Percentiles rank a stretch among this genome's conserved stretches.
Evolutionary conservation across 1,140 invertebrate species (phyloP).

Genomic region (Papilio helenus): DNA sequence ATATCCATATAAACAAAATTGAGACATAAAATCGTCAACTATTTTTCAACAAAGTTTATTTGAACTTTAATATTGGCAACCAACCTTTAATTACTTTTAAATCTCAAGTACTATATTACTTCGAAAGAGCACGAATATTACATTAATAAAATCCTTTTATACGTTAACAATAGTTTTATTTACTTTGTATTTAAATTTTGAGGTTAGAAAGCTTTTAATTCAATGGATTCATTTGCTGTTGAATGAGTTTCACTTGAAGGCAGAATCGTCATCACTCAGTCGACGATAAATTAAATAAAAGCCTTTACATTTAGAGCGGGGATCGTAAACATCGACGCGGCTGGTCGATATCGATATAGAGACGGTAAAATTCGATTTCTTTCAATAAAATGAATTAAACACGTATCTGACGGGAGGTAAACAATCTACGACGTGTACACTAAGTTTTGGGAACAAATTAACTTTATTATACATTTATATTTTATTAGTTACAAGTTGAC

Average conservation of each 20-base stretch:
- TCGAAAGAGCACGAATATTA: background rate
- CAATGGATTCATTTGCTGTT: background rate
- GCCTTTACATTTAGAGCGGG: background rate
- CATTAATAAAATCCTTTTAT: background rate
- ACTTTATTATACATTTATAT: too few relatives aligned
- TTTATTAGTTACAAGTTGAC: too few relatives aligned
- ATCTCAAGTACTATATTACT: background rate
- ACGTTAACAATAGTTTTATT: background rate
- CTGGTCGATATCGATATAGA: constrained; percentile 22
- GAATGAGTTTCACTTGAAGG: background rate
- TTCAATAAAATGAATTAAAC: constrained; percentile 11
- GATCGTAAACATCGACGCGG: constrained; percentile 23
- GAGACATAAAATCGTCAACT: background rate
- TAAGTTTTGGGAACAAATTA: too few relatives aligned
- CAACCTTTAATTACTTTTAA: background rate
- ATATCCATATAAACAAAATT: background rate
- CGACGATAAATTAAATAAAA: constrained; percentile 20
- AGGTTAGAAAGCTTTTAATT: constrained; percentile 23
- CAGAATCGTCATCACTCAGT: constrained; percentile 10
- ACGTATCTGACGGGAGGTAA: background rate
- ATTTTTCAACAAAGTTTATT: background rate
- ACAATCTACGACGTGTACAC: background rate
- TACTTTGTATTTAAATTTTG: background rate
- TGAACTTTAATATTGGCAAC: background rate
- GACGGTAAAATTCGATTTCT: constrained; percentile 27